These are phyloP conservation scores for Slavum lentiscoides DNA, from an alignment of 2,888 invertebrate species.

Conservation along the genomic window DNA sequence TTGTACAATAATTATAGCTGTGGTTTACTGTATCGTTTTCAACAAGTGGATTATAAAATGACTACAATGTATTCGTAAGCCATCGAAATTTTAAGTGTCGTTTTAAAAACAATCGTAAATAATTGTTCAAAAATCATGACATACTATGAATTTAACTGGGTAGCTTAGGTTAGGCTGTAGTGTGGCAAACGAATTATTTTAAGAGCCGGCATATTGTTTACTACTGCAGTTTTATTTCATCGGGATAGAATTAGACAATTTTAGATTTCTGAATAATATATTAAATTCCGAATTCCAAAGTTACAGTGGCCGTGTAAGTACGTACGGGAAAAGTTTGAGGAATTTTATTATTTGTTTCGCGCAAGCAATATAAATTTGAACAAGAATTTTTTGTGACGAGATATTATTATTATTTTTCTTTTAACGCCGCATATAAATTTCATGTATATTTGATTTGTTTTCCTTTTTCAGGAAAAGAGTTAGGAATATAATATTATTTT, in stretches of 20 bases:
- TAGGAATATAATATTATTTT: too few species aligned
- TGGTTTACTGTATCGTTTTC: too few species aligned
- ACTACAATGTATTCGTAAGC: too few species aligned
- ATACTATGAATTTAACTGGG: too few species aligned
- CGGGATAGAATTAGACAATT: not conserved
- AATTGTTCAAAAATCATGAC: too few species aligned
- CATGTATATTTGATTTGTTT: not conserved
- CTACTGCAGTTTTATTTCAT: not conserved
- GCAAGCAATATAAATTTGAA: not conserved
- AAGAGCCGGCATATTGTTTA: too few species aligned
- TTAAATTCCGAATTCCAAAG: not conserved
- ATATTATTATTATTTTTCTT: not conserved
- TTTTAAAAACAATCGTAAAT: too few species aligned
- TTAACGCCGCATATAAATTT: not conserved
- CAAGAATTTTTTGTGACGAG: not conserved
- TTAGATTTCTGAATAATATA: not conserved
- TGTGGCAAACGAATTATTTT: too few species aligned
- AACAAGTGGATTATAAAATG: too few species aligned
- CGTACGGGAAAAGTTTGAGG: not conserved
- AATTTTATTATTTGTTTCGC: not conserved
- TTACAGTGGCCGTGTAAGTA: not conserved
- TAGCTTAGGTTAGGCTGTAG: too few species aligned
- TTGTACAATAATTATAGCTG: too few species aligned
- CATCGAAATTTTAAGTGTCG: too few species aligned
- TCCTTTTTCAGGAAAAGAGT: not conserved